phyloP scores from a whole-genome alignment of 2,797 vertebrate species.

The Peromyscus nudipes region DNA sequence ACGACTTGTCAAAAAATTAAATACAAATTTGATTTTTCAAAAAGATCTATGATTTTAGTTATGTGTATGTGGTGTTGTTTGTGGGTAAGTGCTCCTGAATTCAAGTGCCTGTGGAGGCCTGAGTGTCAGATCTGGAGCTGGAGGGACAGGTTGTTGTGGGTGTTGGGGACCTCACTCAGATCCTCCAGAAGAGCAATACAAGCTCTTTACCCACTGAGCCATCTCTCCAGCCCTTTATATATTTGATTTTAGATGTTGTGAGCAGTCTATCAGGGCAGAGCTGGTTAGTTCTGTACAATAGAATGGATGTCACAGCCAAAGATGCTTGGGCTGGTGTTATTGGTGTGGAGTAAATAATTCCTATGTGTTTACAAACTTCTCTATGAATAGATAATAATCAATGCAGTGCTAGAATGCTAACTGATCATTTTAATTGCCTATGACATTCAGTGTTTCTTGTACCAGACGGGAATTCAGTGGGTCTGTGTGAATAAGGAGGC shows the following conservation, averaged over 20 bases:
- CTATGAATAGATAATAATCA: too few relatives aligned
- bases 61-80: too few relatives aligned
- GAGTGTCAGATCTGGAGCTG: background rate
- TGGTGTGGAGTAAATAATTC: slow-evolving; percentile 48
- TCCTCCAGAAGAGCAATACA: background rate
- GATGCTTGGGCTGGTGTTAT: slow-evolving; percentile 15
- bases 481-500: background rate
- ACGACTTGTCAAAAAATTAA: slow-evolving; percentile 20
- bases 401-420: background rate
- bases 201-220: background rate
- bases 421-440: background rate
- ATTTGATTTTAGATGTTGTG: background rate
- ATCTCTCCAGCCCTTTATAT: background rate
- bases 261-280: background rate
- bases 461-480: background rate
- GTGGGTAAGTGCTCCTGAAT: background rate
- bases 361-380: background rate
- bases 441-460: background rate
- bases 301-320: background rate
- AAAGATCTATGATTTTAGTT: background rate
- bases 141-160: too few relatives aligned
- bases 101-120: too few relatives aligned
- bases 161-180: background rate
- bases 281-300: background rate
- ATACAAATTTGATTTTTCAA: slow-evolving; percentile 26